Evolutionary conservation across 2,888 invertebrate species (phyloP).

Genomic region (Mechanitis mazaeus): DNA sequence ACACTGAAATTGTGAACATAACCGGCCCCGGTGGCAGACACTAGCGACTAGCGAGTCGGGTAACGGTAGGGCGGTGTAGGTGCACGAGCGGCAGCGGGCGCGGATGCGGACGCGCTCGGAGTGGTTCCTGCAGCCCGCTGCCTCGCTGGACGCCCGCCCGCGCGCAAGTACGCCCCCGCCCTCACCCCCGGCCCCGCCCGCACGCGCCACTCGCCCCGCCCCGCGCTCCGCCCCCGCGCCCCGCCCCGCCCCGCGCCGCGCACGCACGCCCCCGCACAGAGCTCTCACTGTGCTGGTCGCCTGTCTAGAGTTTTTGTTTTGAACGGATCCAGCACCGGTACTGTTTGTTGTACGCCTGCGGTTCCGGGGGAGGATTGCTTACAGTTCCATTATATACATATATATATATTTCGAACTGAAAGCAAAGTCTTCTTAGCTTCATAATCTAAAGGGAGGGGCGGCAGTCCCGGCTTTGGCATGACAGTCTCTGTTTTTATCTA

Average conservation of each 20-base stretch:
- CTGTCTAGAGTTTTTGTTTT: conserved; percentile 77
- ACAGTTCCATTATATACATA: conserved; percentile 17
- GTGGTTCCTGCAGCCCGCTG: conserved; percentile 92
- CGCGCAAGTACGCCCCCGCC: conserved; percentile 57
- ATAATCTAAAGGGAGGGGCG: conserved; percentile 51
- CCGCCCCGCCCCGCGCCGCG: conserved; percentile 38
- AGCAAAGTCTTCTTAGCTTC: conserved; percentile 46
- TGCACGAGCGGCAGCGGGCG: conserved; percentile 96
- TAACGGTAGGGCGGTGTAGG: conserved; percentile 73
- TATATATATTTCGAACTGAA: conserved; percentile 18
- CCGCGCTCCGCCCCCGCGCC: conserved; percentile 37
- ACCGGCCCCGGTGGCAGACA: conserved; percentile 1
- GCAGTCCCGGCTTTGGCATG: conserved; percentile 26
- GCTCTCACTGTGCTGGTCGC: conserved; percentile 74
- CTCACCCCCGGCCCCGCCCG: conserved; percentile 28
- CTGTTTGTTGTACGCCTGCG: conserved; percentile 63
- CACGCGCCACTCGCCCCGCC: conserved; percentile 23
- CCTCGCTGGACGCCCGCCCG: conserved; percentile 68
- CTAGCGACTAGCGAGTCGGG: conserved; percentile 15
- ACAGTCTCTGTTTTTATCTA: background rate
- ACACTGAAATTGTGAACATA: conserved; percentile 6
- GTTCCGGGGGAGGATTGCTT: conserved; percentile 41
- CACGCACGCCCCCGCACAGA: conserved; percentile 46
- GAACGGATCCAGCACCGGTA: conserved; percentile 63
- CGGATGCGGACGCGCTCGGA: conserved; percentile 97